Base-by-base conservation (phyloP, 2,797 vertebrate species). In the Peromyscus aztecus region DNA sequence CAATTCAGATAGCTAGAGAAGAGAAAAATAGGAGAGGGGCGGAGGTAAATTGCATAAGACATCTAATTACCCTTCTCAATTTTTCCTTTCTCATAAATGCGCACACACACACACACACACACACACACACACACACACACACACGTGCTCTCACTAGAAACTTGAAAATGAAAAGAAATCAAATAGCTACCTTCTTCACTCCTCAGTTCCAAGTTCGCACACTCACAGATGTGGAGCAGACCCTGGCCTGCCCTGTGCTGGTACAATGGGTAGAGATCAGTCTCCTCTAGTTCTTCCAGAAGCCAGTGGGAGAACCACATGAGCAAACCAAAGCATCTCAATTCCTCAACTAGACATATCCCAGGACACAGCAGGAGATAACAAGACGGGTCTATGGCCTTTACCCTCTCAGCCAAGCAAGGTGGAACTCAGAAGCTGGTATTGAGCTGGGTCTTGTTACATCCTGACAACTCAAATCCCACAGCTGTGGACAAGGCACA, bases 1-100 rank as follows among this genome's bases (percentile, higher is more conserved):
- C 97, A 97, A 96, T 97, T 98, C 98, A 97, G 97, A 97, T 67
- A 82, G 76, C 65, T 71, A 81, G 89, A 89, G 34, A 59, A 85
- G 92, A 96, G 95, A 92, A 95, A 96, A 96, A 85, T 37, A 69
- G 82, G 97, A 96, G 97, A 96, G 94, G 57, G 85, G 19, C 52
- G 59, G 94, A n/a, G 96, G 96, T 94, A 97, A 97, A 98, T 23
- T 97, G 89, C 61, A 96, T 83, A 96, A 97, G 98, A 97, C 98
- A 97, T 98, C 97, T 96, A 93, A 97, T 98, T 97, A 98, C 96
- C 88, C 49, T 94, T 94, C 77, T 98, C 71, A 89, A 40, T 52
- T 40, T 57, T 12, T 49, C 55, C 14, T 29, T 7, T 5, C 75
- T 61, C 76, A n/a, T n/a, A 52, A n/a, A 14, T 13, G 5, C 12